Evolutionary conservation across 2,113 vertebrate genomes (phyloP), one percentile per base, ranked within the genome.

Genomic region (Lucifuga dentata): DNA sequence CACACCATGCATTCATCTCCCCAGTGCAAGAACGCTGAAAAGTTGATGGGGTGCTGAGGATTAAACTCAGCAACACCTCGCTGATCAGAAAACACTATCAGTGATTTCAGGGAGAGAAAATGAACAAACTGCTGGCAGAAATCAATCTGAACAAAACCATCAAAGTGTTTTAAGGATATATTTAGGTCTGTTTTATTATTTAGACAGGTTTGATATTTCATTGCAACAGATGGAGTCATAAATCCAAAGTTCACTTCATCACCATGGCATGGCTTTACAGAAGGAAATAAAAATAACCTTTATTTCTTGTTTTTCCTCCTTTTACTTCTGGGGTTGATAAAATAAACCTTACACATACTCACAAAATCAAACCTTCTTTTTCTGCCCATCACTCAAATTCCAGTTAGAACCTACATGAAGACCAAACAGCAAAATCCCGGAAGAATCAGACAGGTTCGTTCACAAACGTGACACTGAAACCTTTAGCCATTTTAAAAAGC

Each of bases 1-100:
- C 84, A 91, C 89, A 92, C 86, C 91, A 92, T 90, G 91, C 90
- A 87, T 79, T 91, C 80, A 69, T 74, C 78, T 90, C 76, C 73
- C 9, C 43, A 81, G 68, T 53, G 85, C 74, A 84, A 79, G 66
- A 79, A 63, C 60, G 46, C 68, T 69, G 19, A 75, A 55, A 38
- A 73, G 67, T 78, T 68, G 49, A 39, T 58, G 46, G 57, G 52
- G 75, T 45, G 40, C 63, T 12, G 61, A 88, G 70, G 29, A 44
- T 40, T 41, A 69, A 77, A 85, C 76, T 76, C 71, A 48, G 71
- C 58, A 58, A 73, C 45, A 76, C 68, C 71, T 84, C 86, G 56
- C 75, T 88, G 75, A 59, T 33, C 56, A 58, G 64, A 66, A 67
- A 80, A 43, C 26, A 45, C 71, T 73, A 20, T 63, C 39, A 39